These are phyloP conservation scores for Philopotamus ludificatus DNA, from an alignment of 1,140 invertebrate genomes.

Conservation along the genomic window DNA sequence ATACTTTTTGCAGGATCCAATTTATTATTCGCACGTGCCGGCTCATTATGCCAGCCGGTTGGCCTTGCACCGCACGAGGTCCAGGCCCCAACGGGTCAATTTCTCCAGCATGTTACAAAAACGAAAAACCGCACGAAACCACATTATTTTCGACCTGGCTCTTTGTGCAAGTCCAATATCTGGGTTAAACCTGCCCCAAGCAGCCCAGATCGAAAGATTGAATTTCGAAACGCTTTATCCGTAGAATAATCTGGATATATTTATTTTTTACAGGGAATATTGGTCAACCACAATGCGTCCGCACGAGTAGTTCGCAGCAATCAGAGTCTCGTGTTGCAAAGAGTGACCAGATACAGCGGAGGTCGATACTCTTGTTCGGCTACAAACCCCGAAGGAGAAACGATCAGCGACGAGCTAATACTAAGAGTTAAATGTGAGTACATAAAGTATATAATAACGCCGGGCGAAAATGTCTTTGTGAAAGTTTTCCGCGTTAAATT, in stretches of 20 bases:
- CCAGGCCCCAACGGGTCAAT: background rate
- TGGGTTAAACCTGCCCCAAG: no score
- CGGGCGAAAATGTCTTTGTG: background rate
- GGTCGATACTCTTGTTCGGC: constrained; percentile 82
- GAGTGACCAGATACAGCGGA: constrained; percentile 73
- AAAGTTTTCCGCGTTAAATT: background rate
- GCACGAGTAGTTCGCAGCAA: constrained; percentile 80
- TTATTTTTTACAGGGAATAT: constrained; percentile 60
- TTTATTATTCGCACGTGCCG: constrained; percentile 25
- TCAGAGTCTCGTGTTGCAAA: constrained; percentile 80
- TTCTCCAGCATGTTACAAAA: background rate
- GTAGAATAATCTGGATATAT: background rate
- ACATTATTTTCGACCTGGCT: no score
- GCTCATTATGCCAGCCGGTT: constrained; percentile 9
- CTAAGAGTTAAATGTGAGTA: constrained; percentile 84
- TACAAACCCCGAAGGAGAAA: constrained; percentile 76
- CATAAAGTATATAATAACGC: background rate
- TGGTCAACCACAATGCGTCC: constrained; percentile 75
- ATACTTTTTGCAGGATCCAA: background rate
- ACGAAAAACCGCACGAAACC: background rate
- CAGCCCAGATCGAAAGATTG: no score
- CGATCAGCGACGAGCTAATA: constrained; percentile 72
- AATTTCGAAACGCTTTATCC: background rate
- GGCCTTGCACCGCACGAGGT: background rate
- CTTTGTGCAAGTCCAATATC: no score